Evolutionary conservation across 92 coral and sea anemone species (phyloP), one percentile per base, ranked within the genome.

Genomic region (Paramuricea clavata): DNA sequence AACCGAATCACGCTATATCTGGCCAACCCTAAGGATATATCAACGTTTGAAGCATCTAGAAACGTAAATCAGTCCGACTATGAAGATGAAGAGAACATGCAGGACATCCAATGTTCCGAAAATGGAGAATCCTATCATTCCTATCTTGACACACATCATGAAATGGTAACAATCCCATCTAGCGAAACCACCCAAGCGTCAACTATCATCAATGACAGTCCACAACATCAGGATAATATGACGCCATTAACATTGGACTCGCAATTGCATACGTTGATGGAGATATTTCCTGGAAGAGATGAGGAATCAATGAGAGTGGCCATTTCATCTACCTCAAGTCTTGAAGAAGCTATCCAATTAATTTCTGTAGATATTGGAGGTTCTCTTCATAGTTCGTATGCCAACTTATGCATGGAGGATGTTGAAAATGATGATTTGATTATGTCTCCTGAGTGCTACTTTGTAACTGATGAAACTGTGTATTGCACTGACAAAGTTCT

Each of bases 331-430:
- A n/a, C n/a, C n/a, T n/a, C n/a, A n/a, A n/a, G n/a, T n/a, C n/a
- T 76, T 35, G 89, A 86, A 62, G 84, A 86, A 30, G 89, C 76
- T 28, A 21, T 13, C 11, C 59, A 85, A 78, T 70, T 85, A 30
- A 52, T 85, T 34, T 62, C 64, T 70, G 76, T 74, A 33, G 72
- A 65, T 5, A 8, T 16, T 33, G 74, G 76, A 31, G 54, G 21
- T 32, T 62, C 88, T 34, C 32, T 74, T 33, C 41, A 86, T 78
- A 64, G 61, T 86, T 82, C 85, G 43, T 86, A 86, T 78, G 78
- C 86, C 25, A 21, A n/a, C 34, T 15, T 65, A 34, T 23, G 34
- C n/a, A 33, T 9, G 17, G 72, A 16, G 25, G 88, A 84, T 84
- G n/a, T n/a, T n/a, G n/a, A n/a, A n/a, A n/a, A n/a, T n/a, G n/a